These are phyloP conservation scores for Cistogaster globosa DNA, from an alignment of 2,888 invertebrate species.

Conservation along the genomic window DNA sequence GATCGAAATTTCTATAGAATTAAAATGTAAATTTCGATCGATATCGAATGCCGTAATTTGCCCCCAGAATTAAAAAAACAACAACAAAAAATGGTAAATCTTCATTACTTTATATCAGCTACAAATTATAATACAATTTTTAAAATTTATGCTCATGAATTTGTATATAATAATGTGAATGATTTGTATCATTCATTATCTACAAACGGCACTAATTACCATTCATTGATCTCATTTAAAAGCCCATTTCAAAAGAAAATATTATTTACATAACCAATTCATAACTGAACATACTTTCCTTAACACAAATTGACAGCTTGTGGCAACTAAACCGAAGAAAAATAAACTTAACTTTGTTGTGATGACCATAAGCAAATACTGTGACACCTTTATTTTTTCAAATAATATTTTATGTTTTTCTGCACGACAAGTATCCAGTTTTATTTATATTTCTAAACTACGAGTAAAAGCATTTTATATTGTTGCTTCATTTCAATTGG, in stretches of 20 bases:
- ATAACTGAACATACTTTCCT: background rate
- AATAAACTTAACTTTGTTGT: constrained; percentile 30
- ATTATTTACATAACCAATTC: background rate
- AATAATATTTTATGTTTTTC: constrained; percentile 35
- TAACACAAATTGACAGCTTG: background rate
- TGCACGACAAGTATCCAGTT: constrained; percentile 25
- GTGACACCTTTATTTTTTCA: constrained; percentile 7
- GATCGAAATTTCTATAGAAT: too few species aligned
- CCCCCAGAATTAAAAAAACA: too few species aligned
- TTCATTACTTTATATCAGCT: too few species aligned
- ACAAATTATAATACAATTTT: too few species aligned
- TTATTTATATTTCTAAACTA: constrained; percentile 34
- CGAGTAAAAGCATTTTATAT: constrained; percentile 13
- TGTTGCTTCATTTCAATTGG: constrained; percentile 27
- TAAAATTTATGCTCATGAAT: too few species aligned
- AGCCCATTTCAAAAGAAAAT: background rate
- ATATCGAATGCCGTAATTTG: too few species aligned
- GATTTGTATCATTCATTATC: too few species aligned
- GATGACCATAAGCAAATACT: constrained; percentile 53
- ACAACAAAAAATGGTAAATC: too few species aligned
- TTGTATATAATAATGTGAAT: too few species aligned
- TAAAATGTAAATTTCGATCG: too few species aligned
- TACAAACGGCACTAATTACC: too few species aligned
- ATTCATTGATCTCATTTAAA: too few species aligned
- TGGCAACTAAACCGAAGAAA: constrained; percentile 1